Evolutionary conservation across 35 echinoderm and acorn worm genomes (phyloP), one percentile per base, ranked within the genome.

Genomic region (Hemicentrotus pulcherrimus): DNA sequence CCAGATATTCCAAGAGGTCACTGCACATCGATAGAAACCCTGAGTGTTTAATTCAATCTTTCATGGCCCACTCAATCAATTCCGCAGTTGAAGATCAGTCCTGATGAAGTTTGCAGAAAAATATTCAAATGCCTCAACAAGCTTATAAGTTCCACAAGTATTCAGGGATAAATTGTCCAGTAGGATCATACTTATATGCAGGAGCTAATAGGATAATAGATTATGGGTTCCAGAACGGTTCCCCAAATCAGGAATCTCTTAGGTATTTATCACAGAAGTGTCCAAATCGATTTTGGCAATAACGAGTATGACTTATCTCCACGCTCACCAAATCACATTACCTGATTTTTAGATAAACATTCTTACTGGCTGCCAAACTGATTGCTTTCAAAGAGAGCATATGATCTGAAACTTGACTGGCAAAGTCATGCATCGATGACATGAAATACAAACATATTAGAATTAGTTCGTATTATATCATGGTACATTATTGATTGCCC

Each of bases 21-120:
- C 61, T 70, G 61, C 61, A 70, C 61, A 70, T 70, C 19, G 61
- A 5, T 28, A 70, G 61, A 19, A 70, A 70, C 61, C 61, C 61
- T 70, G 61, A 70, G 61, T 70, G 61, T 70, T 70, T 70, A 70
- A 70, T 70, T 70, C 61, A 70, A 70, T 70, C 61, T 70, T 70
- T 70, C 61, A 70, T 70, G 61, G 61, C 61, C 61, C 61, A 70
- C 19, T 70, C 61, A 18, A n/a, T n/a, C n/a, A n/a, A 28, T 70
- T 55, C 61, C 2, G 61, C 61, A 70, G 61, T 70, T 70, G 61
- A 70, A 70, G 61, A 70, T 24, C 61, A 70, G 61, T 22, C 61
- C 61, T 70, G 61, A 70, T 70, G 61, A 70, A 70, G 61, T 70
- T 70, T 70, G 61, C 61, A 70, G 61, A 5, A 70, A 70, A 70